Conservation (phyloP, 2,113 vertebrate species). For the Rhabdornis inornatus region DNA sequence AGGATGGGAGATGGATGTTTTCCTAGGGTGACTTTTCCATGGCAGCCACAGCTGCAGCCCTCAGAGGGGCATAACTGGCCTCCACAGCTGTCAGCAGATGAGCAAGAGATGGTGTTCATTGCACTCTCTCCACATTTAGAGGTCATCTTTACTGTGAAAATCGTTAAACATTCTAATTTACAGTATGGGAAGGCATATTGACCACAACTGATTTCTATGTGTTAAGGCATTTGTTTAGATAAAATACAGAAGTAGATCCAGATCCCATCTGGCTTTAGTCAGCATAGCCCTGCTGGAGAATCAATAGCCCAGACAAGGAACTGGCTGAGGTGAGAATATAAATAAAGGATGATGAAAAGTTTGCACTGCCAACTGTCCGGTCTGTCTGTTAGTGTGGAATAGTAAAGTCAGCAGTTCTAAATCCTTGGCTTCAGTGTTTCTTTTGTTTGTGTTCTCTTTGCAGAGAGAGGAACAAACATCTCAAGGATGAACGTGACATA, state of each 20-base stretch:
- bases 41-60: not conserved
- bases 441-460: not conserved
- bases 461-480: conserved; percentile 94
- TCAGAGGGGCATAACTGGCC: not conserved
- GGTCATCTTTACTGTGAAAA: not conserved
- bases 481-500: conserved; percentile 86
- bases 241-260: not conserved
- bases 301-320: not conserved
- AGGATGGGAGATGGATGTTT: not conserved
- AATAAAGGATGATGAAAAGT: not conserved
- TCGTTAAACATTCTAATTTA: not conserved
- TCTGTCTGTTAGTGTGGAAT: not conserved
- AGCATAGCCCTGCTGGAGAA: not conserved
- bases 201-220: not conserved
- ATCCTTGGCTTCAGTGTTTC: not conserved
- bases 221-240: not conserved
- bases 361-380: not conserved
- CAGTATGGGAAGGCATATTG: not conserved
- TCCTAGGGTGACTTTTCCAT: not conserved
- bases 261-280: not conserved
- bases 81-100: not conserved
- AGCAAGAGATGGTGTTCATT: not conserved
- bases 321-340: not conserved
- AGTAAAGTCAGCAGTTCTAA: not conserved
- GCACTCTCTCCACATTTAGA: not conserved